A percentile compares a stretch with the other conserved stretches of the same genome.
These are phyloP conservation scores for Patella ulyssiponensis DNA, from an alignment of 2,888 invertebrate species.

Conservation along the genomic window DNA sequence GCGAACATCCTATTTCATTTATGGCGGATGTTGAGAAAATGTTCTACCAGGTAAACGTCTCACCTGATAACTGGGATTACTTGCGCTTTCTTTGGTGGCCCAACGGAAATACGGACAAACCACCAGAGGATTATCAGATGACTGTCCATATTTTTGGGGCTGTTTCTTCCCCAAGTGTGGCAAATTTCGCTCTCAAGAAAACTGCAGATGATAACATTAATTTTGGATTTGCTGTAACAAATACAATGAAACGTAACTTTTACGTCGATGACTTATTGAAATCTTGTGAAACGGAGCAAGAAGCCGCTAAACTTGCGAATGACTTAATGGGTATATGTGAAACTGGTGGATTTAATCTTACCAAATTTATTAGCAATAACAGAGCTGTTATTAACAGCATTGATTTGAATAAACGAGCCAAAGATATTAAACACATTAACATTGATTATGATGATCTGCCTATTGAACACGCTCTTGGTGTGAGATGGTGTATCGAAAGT, in stretches of 20 bases:
- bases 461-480: constrained; percentile 13
- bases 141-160: constrained; percentile 13
- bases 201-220: neutral
- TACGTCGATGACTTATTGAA: constrained; percentile 17
- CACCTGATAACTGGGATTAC: constrained; percentile 14
- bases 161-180: constrained; percentile 14
- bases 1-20: constrained; percentile 20
- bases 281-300: constrained; percentile 14
- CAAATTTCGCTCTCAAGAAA: constrained; percentile 6
- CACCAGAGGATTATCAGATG: constrained; percentile 7
- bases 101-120: neutral
- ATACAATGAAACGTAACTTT: constrained; percentile 10
- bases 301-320: constrained; percentile 7
- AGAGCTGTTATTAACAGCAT: constrained; percentile 9
- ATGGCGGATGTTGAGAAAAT: constrained; percentile 28
- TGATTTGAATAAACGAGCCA: neutral
- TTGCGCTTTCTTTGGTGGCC: constrained; percentile 25
- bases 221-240: neutral
- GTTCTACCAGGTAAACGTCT: constrained; percentile 24
- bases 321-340: neutral
- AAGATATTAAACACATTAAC: constrained; percentile 8
- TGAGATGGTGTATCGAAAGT: constrained; percentile 1
- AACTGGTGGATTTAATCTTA: neutral
- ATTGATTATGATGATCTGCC: constrained; percentile 18
- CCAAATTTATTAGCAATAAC: constrained; percentile 12